Evolutionary conservation across 2,113 vertebrate species (phyloP).

Genomic region (Myanophis thanlyinensis): DNA sequence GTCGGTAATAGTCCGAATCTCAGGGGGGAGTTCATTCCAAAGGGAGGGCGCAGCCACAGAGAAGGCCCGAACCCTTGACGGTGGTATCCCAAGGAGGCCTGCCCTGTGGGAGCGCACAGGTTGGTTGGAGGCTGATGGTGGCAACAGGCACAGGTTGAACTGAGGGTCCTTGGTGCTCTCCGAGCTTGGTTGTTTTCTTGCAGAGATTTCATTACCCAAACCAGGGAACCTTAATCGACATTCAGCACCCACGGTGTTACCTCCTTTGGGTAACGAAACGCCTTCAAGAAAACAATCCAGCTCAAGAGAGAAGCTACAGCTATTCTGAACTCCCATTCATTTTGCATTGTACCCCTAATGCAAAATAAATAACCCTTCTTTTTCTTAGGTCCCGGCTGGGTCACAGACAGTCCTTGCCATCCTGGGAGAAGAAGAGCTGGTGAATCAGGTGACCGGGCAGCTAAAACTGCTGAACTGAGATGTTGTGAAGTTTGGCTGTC

Average conservation of each 20-base stretch:
- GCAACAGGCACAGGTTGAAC: too few species aligned
- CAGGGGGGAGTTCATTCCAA: too few species aligned
- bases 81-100: too few species aligned
- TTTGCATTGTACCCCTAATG: background rate
- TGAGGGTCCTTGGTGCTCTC: background rate
- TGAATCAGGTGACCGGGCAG: conserved; percentile 81
- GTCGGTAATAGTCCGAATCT: too few species aligned
- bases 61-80: too few species aligned
- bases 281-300: background rate
- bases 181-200: background rate
- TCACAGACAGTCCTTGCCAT: conserved; percentile 79
- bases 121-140: too few species aligned
- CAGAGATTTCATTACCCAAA: background rate
- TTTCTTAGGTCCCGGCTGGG: conserved; percentile 74
- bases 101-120: too few species aligned
- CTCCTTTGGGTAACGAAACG: background rate
- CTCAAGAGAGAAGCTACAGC: background rate
- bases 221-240: background rate
- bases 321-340: background rate
- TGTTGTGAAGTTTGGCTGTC: background rate
- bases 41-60: too few species aligned
- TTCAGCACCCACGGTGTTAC: background rate
- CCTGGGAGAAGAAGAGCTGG: conserved; percentile 79
- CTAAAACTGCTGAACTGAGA: conserved; percentile 73
- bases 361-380: background rate